Base-by-base conservation (phyloP, 2,113 vertebrate species). In the Eulemur macaco region DNA sequence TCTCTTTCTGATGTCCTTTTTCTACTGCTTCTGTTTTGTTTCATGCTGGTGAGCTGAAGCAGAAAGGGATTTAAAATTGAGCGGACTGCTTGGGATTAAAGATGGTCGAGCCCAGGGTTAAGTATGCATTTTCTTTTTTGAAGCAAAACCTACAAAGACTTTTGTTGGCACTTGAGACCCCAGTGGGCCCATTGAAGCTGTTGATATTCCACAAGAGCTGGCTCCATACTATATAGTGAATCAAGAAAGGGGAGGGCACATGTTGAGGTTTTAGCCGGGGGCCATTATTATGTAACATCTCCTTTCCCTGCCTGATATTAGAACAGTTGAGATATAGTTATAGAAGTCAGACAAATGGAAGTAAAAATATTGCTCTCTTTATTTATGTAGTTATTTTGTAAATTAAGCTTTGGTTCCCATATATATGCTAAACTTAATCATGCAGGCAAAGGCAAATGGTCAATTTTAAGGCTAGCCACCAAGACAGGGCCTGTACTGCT, bases 51-150 rank as follows among this genome's bases (percentile, higher is more conserved):
- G n/a, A 89, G 18, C n/a, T 64, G 60, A 54, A 25, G 31, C 47
- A 88, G 25, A 69, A 56, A 71, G 5, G 5, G 6, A 50, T 34
- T 80, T 71, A 80, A n/a, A 95, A 85, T n/a, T 58, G 47, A 84
- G 29, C 34, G 89, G 34, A 68, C 15, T 34, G 0, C 8, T 83
- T 96, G 31, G 14, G n/a, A 91, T 29, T 74, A 66, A 64, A 83
- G 25, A 54, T 50, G 68, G 13, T 60, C 85, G 25, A 84, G 74
- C 0, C 23, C 39, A 58, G 20, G 13, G 29, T n/a, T 81, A 45
- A 91, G 13, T 47, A 42, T 68, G 50, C 5, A 42, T 94, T 93
- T 94, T 74, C n/a, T 81, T 96, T 29, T 66, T 86, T 85, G 50
- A 78, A 47, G 6, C 5, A 60, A 37, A 90, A 76, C 3, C 50